phyloP scores from a whole-genome alignment of 92 coral and sea anemone species.

The Ricordea florida region DNA sequence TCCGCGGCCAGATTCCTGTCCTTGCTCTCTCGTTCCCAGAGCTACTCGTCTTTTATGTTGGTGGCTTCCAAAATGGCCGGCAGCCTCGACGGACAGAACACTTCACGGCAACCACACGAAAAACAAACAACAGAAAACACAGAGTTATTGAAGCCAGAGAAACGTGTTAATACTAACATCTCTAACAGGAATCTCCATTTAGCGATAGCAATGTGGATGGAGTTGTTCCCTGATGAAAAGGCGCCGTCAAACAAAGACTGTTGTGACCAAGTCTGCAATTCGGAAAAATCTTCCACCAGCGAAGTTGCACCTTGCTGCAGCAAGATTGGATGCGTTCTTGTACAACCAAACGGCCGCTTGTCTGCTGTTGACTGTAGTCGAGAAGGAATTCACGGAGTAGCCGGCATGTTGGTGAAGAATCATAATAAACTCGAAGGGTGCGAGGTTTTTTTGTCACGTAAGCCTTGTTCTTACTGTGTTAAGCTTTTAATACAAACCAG shows the following conservation, averaged over 20 bases:
- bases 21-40: too few species aligned
- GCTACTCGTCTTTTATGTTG: too few species aligned
- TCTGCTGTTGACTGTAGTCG: conserved; percentile 69
- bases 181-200: conserved; percentile 10
- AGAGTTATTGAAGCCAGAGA: too few species aligned
- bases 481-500: conserved; percentile 68
- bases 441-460: conserved; percentile 59
- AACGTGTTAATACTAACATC: conserved; percentile 3
- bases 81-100: too few species aligned
- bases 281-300: neutral
- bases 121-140: too few species aligned
- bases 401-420: conserved; percentile 52
- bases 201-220: conserved; percentile 42
- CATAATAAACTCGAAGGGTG: conserved; percentile 56
- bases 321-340: conserved; percentile 66
- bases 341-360: conserved; percentile 52
- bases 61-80: too few species aligned
- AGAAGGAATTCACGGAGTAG: conserved; percentile 62
- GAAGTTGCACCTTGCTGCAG: neutral
- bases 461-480: conserved; percentile 71
- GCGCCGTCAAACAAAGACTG: neutral
- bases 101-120: too few species aligned
- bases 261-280: neutral
- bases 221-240: conserved; percentile 13
- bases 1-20: too few species aligned